Conservation (phyloP, 2,113 vertebrate species). For the Cryptotis parvus region DNA sequence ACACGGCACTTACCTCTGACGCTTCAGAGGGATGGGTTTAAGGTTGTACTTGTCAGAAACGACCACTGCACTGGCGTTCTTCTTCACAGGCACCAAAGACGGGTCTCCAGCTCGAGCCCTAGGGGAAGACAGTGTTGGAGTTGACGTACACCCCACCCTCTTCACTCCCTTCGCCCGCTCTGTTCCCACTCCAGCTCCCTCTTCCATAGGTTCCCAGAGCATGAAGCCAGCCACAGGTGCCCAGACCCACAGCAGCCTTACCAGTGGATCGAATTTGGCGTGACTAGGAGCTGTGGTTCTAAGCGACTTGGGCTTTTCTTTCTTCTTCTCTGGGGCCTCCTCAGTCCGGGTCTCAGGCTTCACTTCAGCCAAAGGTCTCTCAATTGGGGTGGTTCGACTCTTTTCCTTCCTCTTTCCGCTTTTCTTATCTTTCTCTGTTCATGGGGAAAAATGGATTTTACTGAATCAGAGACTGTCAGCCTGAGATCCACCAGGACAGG, state of each 20-base stretch:
- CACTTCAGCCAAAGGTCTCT: slow-evolving; percentile 82
- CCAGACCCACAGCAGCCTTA: slow-evolving; percentile 67
- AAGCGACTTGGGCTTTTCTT: slow-evolving; percentile 95
- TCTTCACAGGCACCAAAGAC: slow-evolving; percentile 90
- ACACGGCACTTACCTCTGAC: slow-evolving; percentile 87
- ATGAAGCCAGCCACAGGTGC: not conserved
- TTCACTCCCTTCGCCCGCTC: too few species aligned
- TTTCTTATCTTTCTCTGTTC: slow-evolving; percentile 91
- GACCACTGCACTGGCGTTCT: slow-evolving; percentile 85
- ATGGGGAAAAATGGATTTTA: slow-evolving; percentile 7
- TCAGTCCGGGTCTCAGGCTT: slow-evolving; percentile 86
- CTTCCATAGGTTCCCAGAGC: not conserved
- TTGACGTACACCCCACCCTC: too few species aligned
- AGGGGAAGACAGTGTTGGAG: not conserved
- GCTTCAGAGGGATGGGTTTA: slow-evolving; percentile 94
- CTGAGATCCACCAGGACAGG: not conserved
- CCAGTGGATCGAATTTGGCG: slow-evolving; percentile 96
- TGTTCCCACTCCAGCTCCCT: not conserved
- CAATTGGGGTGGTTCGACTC: slow-evolving; percentile 84
- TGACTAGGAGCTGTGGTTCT: slow-evolving; percentile 94
- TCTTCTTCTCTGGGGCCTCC: slow-evolving; percentile 91
- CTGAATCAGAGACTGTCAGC: not conserved
- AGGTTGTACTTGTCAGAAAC: slow-evolving; percentile 95
- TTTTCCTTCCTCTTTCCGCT: slow-evolving; percentile 92
- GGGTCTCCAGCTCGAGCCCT: slow-evolving; percentile 94